Evolutionary conservation across 1,140 invertebrate genomes (phyloP).

Genomic region (Tribolium castaneum): DNA sequence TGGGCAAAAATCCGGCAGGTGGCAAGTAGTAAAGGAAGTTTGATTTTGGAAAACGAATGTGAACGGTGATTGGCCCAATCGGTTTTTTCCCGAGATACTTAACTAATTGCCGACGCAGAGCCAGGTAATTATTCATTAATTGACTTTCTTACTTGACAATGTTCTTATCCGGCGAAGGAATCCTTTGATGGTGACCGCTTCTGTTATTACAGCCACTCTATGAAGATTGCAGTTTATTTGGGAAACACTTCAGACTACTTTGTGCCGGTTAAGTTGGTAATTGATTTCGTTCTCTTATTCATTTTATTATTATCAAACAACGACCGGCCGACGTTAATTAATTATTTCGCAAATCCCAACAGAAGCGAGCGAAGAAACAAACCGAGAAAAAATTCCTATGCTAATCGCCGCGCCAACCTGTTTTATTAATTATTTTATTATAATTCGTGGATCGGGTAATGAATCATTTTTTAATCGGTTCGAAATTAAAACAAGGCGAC

Average conservation of each 20-base stretch:
- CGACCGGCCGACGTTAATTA: slow-evolving; percentile 25
- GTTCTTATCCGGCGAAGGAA: slow-evolving; percentile 47
- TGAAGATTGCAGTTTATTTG: slow-evolving; percentile 42
- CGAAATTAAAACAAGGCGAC: background rate
- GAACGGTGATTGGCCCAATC: background rate
- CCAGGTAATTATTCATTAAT: slow-evolving; percentile 54
- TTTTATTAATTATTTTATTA: slow-evolving; percentile 33
- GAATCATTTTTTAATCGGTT: slow-evolving; percentile 16
- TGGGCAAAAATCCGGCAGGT: slow-evolving; percentile 23
- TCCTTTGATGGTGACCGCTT: slow-evolving; percentile 40
- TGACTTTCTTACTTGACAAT: slow-evolving; percentile 54
- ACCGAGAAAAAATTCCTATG: background rate
- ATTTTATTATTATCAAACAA: slow-evolving; percentile 32
- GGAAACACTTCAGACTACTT: slow-evolving; percentile 40
- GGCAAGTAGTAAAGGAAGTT: background rate
- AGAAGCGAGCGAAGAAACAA: slow-evolving; percentile 7
- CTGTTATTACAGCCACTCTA: slow-evolving; percentile 25
- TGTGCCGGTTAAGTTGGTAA: slow-evolving; percentile 24
- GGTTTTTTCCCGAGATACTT: slow-evolving; percentile 29
- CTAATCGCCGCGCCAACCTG: background rate
- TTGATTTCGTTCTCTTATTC: slow-evolving; percentile 30
- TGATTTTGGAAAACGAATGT: background rate
- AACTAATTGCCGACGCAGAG: slow-evolving; percentile 50
- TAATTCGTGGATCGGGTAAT: background rate
- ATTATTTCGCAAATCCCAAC: slow-evolving; percentile 1